phyloP scores from a whole-genome alignment of 2,888 invertebrate species.

The Pogonocherus hispidulus region DNA sequence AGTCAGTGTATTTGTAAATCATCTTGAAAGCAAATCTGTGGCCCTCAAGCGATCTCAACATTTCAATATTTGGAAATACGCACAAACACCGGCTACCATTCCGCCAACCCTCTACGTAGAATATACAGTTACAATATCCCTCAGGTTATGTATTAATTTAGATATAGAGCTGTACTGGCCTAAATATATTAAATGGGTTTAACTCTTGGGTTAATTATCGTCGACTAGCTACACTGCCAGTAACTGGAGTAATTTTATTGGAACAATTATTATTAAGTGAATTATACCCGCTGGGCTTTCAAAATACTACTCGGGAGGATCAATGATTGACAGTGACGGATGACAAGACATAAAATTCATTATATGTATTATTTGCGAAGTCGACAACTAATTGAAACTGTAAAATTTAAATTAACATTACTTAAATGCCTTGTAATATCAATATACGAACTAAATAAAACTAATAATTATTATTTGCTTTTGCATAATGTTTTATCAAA shows the following conservation, averaged over 20 bases:
- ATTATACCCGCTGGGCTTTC: conserved; percentile 21
- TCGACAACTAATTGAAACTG: not conserved
- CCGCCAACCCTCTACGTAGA: not conserved
- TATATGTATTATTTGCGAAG: conserved; percentile 15
- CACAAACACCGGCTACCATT: not conserved
- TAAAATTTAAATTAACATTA: too few relatives aligned
- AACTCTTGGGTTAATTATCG: conserved; percentile 21
- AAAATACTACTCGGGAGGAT: conserved; percentile 16
- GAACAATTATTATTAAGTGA: conserved; percentile 28
- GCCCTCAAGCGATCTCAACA: too few relatives aligned
- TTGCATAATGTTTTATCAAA: too few relatives aligned
- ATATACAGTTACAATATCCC: not conserved
- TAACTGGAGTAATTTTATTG: conserved; percentile 25
- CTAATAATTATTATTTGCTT: too few relatives aligned
- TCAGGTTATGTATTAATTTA: conserved; percentile 7
- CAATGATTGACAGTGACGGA: conserved; percentile 24
- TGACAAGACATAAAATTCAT: conserved; percentile 21
- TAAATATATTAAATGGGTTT: conserved; percentile 9
- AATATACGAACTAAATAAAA: too few relatives aligned
- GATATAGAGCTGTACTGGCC: not conserved
- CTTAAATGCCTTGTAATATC: too few relatives aligned
- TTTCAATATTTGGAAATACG: not conserved
- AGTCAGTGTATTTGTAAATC: too few relatives aligned
- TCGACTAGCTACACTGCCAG: conserved; percentile 5
- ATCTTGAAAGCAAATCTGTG: too few relatives aligned